Conservation (phyloP, 2,113 vertebrate species). For the Odocoileus virginianus region DNA sequence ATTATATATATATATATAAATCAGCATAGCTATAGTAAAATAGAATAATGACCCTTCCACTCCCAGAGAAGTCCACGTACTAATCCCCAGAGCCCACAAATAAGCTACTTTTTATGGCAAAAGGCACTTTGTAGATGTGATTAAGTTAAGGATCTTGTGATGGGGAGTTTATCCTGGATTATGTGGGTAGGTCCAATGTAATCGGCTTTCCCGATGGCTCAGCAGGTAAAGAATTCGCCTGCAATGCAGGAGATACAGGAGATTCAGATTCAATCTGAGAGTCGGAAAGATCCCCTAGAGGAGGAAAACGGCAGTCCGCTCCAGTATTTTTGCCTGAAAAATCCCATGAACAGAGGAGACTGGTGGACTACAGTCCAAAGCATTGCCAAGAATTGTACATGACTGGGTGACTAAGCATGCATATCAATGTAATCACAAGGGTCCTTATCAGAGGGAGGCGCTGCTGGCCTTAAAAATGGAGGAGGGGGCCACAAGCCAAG, state of each 20-base stretch:
- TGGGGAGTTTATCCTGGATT: neutral
- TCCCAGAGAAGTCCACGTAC: neutral
- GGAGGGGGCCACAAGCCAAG: neutral
- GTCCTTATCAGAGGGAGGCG: neutral
- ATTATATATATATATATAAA: too few relatives aligned
- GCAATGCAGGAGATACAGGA: neutral
- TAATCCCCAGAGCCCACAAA: neutral
- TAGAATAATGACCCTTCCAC: neutral
- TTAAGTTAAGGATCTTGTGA: neutral
- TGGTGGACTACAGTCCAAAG: neutral
- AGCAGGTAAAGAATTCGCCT: neutral
- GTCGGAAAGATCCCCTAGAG: neutral
- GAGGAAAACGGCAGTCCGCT: neutral
- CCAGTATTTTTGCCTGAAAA: neutral
- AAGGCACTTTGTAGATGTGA: neutral
- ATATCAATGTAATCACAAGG: neutral
- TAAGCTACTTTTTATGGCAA: neutral
- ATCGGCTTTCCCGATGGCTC: neutral
- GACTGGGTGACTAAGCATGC: neutral
- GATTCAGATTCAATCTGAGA: neutral
- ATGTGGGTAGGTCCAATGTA: neutral
- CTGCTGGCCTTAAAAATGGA: neutral
- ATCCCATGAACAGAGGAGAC: neutral
- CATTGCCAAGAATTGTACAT: neutral
- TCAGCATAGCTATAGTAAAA: neutral